These are phyloP conservation scores for Coregonus ussuriensis DNA, from an alignment of 2,797 vertebrate genomes.

Conservation along the genomic window DNA sequence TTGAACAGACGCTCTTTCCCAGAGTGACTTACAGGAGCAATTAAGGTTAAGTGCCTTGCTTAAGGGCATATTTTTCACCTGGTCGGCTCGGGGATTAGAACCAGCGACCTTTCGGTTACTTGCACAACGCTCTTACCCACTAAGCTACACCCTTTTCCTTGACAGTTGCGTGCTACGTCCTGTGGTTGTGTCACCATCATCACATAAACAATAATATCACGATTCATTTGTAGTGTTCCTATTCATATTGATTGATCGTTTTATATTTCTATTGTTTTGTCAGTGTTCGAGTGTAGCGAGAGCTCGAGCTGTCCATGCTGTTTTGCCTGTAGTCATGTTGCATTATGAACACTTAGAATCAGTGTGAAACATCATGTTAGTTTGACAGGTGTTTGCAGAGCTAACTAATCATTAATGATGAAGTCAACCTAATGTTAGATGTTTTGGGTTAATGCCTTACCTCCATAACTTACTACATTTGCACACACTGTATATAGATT, in stretches of 20 bases:
- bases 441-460: background rate
- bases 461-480: too few relatives aligned
- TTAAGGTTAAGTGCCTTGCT: too few relatives aligned
- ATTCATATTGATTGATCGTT: background rate
- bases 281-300: background rate
- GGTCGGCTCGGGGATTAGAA: too few relatives aligned
- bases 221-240: background rate
- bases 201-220: conserved; percentile 8
- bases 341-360: background rate
- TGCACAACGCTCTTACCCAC: too few relatives aligned
- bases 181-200: background rate
- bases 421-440: background rate
- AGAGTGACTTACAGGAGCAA: too few relatives aligned
- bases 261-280: background rate
- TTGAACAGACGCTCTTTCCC: too few relatives aligned
- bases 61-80: too few relatives aligned
- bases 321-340: background rate
- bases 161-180: conserved; percentile 12
- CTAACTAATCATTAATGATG: background rate
- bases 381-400: background rate
- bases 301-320: background rate
- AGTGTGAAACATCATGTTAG: background rate
- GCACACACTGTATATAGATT: too few relatives aligned
- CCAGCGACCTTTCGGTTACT: too few relatives aligned
- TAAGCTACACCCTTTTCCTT: conserved; percentile 33